phyloP scores from a whole-genome alignment of 2,113 vertebrate species.

The Riparia riparia region DNA sequence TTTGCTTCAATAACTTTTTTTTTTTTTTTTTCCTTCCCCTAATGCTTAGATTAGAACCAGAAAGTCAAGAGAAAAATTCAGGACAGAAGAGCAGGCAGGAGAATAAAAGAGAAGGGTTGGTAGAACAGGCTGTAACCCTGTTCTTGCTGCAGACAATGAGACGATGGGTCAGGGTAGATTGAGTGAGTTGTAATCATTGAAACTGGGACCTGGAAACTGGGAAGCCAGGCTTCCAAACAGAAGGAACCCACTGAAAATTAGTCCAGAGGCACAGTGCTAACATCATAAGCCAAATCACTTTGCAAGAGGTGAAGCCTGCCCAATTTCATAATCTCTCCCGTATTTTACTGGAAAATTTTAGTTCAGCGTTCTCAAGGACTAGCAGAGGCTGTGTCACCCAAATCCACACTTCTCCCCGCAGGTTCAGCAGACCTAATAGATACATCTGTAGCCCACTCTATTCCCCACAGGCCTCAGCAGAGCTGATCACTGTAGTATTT shows the following conservation, averaged over 20 bases:
- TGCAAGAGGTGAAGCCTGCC: neutral
- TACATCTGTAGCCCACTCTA: neutral
- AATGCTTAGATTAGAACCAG: neutral
- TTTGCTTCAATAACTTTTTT: constrained; percentile 8
- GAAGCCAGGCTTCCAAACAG: neutral
- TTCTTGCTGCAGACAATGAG: neutral
- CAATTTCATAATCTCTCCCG: neutral
- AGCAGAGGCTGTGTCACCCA: neutral
- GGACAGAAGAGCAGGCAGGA: neutral
- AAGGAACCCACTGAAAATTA: neutral
- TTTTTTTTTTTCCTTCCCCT: constrained; percentile 12
- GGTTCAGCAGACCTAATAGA: neutral
- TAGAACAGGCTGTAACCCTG: neutral
- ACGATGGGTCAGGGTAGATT: neutral
- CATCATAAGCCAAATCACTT: neutral
- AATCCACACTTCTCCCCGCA: neutral
- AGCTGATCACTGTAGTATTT: neutral
- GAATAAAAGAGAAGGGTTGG: neutral
- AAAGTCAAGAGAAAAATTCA: neutral
- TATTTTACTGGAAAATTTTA: neutral
- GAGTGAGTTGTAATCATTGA: neutral
- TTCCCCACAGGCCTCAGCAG: neutral
- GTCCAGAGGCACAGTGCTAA: neutral
- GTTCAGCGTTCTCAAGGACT: neutral
- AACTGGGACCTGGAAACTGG: neutral